Evolutionary conservation across 2,797 vertebrate species (phyloP).

Genomic region (Sphenopsis melanotis): DNA sequence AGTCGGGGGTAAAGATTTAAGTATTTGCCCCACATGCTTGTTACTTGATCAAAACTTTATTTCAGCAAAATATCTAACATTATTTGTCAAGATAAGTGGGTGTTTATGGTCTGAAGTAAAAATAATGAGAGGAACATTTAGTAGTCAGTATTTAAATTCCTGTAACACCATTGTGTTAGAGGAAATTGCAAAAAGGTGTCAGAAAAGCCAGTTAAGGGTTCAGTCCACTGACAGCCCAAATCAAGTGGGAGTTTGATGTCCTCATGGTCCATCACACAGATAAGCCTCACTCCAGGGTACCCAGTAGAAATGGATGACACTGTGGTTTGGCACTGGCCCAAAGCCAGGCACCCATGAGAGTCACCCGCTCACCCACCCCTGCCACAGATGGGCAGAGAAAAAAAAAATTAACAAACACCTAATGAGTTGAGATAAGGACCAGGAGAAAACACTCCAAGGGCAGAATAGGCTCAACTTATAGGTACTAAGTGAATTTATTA

Average conservation of each 20-base stretch:
- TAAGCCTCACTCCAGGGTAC: neutral
- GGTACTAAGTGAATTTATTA: neutral
- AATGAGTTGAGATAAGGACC: neutral
- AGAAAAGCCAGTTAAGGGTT: neutral
- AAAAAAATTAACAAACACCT: rapidly evolving
- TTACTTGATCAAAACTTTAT: neutral
- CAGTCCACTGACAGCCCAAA: neutral
- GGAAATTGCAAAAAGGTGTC: neutral
- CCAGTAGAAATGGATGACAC: neutral
- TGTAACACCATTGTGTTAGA: neutral
- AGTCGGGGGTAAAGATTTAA: neutral
- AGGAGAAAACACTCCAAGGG: neutral
- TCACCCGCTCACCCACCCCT: rapidly evolving
- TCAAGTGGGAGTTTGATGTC: neutral
- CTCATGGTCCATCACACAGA: rapidly evolving
- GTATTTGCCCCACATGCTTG: neutral
- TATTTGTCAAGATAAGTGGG: neutral
- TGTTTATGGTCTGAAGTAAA: neutral
- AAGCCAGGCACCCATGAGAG: neutral
- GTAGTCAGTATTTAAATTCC: neutral
- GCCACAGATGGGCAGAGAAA: neutral
- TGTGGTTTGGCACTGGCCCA: neutral
- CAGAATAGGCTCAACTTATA: neutral
- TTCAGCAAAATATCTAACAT: neutral
- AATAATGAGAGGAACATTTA: neutral